Base-by-base conservation (phyloP, 2,113 vertebrate species). In the Alouatta palliata region DNA sequence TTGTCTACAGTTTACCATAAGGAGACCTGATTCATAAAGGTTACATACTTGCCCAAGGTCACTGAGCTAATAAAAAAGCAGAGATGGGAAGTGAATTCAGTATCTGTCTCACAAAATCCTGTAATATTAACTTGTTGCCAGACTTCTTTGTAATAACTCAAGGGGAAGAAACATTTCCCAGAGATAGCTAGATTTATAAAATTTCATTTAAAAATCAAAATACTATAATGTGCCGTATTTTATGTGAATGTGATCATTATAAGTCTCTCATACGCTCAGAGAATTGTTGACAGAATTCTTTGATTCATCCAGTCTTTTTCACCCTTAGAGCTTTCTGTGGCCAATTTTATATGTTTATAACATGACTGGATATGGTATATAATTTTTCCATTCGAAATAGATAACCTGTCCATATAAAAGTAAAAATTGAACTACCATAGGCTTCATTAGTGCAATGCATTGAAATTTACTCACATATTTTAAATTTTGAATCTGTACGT, bases 301-400 rank as follows among this genome's bases (percentile, higher is more conserved):
- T 90, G 73, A 92, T 92, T 97, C 49, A 95, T 68, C 47, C 9
- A 81, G 23, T 86, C 7, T 83, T 19, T 73, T 9, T 96, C 6
- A 83, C 10, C 45, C 30, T 8, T 64, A 94, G 30, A 85, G 12
- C 4, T 1, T 40, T 70, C 64, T 73, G 23, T 85, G 3, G 56
- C 30, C 35, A 77, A 37, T 66, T 68, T 87, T 66, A 76, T 47
- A n/a, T n/a, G 2, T 89, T 87, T 89, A 80, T 61, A 84, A 47
- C 25, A 58, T 37, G 12, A 56, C 54, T 64, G 16, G 11, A 2
- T 76, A 88, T 70, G 21, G 5, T 77, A 6, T 84, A 64, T 1
- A 94, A 56, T 30, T 49, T 85, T 11, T 35, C 1, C 8, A 47
- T 77, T 84, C 21, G 58, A 64, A 87, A 76, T 52, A 56, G 54